Evolutionary conservation across 2,113 vertebrate genomes (phyloP).

Genomic region (Aegotheles bennettii): DNA sequence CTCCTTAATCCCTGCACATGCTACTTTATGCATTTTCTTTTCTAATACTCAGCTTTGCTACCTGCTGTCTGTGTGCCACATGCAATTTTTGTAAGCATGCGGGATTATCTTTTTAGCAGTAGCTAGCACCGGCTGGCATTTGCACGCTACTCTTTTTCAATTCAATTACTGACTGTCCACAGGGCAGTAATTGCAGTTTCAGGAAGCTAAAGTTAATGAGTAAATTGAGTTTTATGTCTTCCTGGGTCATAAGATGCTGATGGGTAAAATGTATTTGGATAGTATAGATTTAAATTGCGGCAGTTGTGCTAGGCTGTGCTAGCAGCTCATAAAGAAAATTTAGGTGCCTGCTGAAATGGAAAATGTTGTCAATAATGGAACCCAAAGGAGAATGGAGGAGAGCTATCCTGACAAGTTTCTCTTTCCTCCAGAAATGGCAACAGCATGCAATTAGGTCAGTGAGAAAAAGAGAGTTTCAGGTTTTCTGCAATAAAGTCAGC

Average conservation of each 20-base stretch:
- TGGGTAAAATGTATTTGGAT: background rate
- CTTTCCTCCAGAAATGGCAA: background rate
- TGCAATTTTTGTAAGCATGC: background rate
- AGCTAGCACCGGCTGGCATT: background rate
- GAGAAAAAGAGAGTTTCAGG: background rate
- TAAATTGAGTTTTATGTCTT: slow-evolving; percentile 31
- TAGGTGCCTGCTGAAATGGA: background rate
- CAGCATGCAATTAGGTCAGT: background rate
- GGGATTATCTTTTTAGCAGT: background rate
- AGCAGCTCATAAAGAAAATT: background rate
- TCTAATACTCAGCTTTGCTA: background rate
- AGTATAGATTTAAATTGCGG: background rate
- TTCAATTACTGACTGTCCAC: slow-evolving; percentile 15
- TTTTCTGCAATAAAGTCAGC: background rate
- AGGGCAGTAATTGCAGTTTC: slow-evolving; percentile 21
- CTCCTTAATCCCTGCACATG: background rate
- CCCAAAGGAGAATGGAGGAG: background rate
- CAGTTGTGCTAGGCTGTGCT: background rate
- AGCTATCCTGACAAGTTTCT: background rate
- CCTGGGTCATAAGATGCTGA: background rate
- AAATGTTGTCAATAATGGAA: background rate
- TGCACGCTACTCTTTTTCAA: background rate
- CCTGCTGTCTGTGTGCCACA: background rate
- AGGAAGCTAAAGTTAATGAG: slow-evolving; percentile 42
- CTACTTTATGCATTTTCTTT: background rate